Evolutionary conservation across 2,113 vertebrate species (phyloP).

Genomic region (Malaclemys terrapin): DNA sequence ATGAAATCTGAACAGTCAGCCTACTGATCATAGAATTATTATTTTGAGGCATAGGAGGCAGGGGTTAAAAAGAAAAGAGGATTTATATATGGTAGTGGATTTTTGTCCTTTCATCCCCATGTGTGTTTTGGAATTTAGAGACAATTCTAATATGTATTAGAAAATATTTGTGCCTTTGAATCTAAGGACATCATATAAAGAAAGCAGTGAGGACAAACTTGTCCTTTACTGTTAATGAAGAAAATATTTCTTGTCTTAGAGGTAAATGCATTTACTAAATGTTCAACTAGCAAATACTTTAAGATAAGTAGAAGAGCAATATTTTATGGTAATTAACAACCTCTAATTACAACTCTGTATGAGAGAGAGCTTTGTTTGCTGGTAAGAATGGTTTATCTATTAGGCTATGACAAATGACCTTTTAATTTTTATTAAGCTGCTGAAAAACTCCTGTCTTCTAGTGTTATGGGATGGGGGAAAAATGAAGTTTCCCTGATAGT

Average conservation of each 20-base stretch:
- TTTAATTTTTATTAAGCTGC: conserved; percentile 6
- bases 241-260: background rate
- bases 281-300: conserved; percentile 24
- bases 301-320: conserved; percentile 22
- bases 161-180: background rate
- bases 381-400: conserved; percentile 50
- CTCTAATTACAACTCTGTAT: conserved; percentile 35
- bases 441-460: background rate
- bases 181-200: background rate
- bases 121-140: background rate
- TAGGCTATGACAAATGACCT: conserved; percentile 33
- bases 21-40: background rate
- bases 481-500: background rate
- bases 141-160: background rate
- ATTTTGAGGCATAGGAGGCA: background rate
- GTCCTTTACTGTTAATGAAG: background rate
- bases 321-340: conserved; percentile 18
- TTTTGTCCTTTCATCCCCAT: background rate
- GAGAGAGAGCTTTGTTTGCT: conserved; percentile 67
- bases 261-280: background rate
- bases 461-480: background rate
- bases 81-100: background rate
- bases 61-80: background rate
- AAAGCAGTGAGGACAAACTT: background rate
- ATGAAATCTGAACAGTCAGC: background rate